These are phyloP conservation scores for Synodontis membranacea DNA, from an alignment of 2,113 vertebrate genomes.

Conservation along the genomic window DNA sequence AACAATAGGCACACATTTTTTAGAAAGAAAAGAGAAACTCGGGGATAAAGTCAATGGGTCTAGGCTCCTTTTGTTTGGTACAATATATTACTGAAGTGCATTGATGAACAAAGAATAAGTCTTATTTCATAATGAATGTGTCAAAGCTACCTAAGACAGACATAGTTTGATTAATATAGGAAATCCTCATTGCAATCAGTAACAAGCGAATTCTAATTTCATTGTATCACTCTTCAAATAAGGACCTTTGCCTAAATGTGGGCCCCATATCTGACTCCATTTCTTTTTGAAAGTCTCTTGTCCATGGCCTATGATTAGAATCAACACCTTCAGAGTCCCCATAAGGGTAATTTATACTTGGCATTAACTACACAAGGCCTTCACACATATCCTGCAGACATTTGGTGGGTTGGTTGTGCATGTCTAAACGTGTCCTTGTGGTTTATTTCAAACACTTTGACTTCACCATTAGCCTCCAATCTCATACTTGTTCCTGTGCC, in stretches of 20 bases:
- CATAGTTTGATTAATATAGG: neutral
- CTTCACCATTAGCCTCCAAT: neutral
- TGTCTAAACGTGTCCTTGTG: neutral
- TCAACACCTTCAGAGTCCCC: neutral
- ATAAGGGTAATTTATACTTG: neutral
- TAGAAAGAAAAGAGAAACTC: too few species aligned
- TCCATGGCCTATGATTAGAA: neutral
- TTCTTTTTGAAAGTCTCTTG: neutral
- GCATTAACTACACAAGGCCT: neutral
- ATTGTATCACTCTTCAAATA: too few species aligned
- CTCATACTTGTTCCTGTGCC: neutral
- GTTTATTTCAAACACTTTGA: conserved; percentile 35
- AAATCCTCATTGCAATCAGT: neutral
- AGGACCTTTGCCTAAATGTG: too few species aligned
- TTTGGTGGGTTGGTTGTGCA: neutral
- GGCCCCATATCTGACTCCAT: too few species aligned
- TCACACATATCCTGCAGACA: neutral
- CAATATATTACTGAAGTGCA: too few species aligned
- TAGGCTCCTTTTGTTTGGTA: neutral
- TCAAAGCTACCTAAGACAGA: neutral
- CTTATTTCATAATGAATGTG: neutral
- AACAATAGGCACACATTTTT: too few species aligned
- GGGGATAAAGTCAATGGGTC: too few species aligned
- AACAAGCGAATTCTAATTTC: too few species aligned
- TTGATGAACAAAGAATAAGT: neutral